These are phyloP conservation scores for Meganola albula DNA, from an alignment of 2,888 invertebrate species.

Conservation along the genomic window DNA sequence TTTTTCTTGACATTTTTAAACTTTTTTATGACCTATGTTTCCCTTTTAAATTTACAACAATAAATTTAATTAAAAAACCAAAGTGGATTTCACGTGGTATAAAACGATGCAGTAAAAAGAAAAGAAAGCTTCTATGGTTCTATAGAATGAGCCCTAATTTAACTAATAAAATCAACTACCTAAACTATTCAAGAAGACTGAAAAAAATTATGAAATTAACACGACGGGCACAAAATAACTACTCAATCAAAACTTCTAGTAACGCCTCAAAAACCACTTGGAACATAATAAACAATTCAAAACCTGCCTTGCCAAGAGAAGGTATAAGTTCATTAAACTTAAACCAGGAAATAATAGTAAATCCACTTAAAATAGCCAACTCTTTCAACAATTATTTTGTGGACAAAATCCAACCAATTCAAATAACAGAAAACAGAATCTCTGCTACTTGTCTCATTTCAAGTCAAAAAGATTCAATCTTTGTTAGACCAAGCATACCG, in stretches of 20 bases:
- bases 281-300: background rate
- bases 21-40: conserved; percentile 2
- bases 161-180: too few species aligned
- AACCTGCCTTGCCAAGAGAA: background rate
- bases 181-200: background rate
- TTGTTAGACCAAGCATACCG: background rate
- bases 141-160: too few species aligned
- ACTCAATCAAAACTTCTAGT: background rate
- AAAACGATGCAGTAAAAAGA: background rate
- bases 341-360: background rate
- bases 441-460: background rate
- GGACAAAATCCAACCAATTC: too few species aligned
- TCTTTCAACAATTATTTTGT: background rate
- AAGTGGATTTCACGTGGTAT: background rate
- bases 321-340: background rate
- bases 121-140: background rate
- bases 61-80: background rate
- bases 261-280: background rate
- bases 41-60: too few species aligned
- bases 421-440: background rate
- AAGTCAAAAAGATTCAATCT: background rate
- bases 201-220: background rate
- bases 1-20: background rate
- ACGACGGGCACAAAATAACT: background rate
- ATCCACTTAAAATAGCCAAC: background rate